Evolutionary conservation across 2,888 invertebrate genomes (phyloP).

Genomic region (Drosophila leonis): DNA sequence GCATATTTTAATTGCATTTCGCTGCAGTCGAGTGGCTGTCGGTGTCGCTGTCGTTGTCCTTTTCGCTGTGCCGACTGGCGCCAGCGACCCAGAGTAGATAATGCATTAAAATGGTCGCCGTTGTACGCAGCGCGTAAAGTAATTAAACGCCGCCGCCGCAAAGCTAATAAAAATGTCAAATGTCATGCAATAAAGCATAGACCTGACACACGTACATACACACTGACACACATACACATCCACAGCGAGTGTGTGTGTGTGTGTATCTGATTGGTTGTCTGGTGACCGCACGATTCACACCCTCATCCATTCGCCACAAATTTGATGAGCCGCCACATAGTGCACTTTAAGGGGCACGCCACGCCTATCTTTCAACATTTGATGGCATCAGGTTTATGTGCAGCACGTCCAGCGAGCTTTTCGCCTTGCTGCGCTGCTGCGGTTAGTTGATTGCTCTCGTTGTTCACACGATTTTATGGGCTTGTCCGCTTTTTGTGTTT

Average conservation of each 20-base stretch:
- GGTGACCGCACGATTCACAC: conserved; percentile 56
- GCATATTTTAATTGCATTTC: conserved; percentile 79
- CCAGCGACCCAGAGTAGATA: conserved; percentile 47
- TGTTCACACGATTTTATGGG: neutral
- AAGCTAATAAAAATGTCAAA: conserved; percentile 80
- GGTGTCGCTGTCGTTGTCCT: neutral
- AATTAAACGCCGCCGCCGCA: conserved; percentile 76
- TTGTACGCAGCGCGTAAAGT: conserved; percentile 67
- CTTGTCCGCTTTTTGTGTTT: neutral
- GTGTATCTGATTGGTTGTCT: conserved; percentile 31
- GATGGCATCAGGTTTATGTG: conserved; percentile 7
- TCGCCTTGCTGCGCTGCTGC: conserved; percentile 4
- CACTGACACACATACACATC: conserved; percentile 4
- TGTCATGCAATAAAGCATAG: conserved; percentile 77
- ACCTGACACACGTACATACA: conserved; percentile 49
- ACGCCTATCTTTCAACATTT: conserved; percentile 33
- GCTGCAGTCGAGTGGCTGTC: conserved; percentile 34
- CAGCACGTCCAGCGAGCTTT: neutral
- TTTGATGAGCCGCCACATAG: conserved; percentile 66
- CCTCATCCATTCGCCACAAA: conserved; percentile 40
- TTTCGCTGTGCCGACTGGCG: conserved; percentile 21
- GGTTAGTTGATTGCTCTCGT: conserved; percentile 26
- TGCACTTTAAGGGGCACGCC: conserved; percentile 32
- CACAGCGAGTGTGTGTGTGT: conserved; percentile 2
- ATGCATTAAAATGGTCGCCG: conserved; percentile 65